Evolutionary conservation across 2,888 invertebrate species (phyloP), one percentile per base, ranked within the genome.

Genomic region (Chymomyza procnemis): DNA sequence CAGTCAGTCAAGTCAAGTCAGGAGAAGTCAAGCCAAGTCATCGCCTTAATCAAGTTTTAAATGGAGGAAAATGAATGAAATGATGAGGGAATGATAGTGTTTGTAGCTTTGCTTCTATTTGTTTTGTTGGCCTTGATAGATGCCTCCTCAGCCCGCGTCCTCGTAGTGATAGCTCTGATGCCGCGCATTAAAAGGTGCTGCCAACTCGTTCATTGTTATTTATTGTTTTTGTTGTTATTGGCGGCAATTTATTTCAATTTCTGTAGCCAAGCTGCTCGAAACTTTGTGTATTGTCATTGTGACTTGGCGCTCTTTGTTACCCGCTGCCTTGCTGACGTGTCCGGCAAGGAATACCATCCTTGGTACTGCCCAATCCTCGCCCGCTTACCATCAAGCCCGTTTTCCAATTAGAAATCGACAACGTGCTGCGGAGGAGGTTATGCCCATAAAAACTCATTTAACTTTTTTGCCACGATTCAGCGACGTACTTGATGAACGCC

Each of bases 191-290:
- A 71, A 75, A 79, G 87, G 79, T 86, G 82, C 87, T 84, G 74
- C 82, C 83, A 87, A 80, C 82, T 87, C 81, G 76, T 86, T 83
- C 82, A 87, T 85, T 80, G 77, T 85, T 85, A 77, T 85, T 87
- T 85, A 82, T 78, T 62, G 60, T 69, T 85, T 62, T 88, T 88
- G 82, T 84, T 88, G 88, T 82, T 85, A 75, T 80, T 88, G 80
- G 74, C 68, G 74, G 78, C 88, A 88, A 87, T 87, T 88, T 87
- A 88, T 88, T 87, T 87, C 89, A 88, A 88, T 88, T 88, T 80
- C 34, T 83, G 66, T 1, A 26, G 74, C 61, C 57, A 64, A 75
- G 77, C 80, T 74, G 79, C 69, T 83, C 48, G 71, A 64, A 64
- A 87, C 76, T 87, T 83, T 83, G n/a, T 87, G 83, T 87, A 87